Evolutionary conservation across 2,113 vertebrate genomes (phyloP).

Genomic region (Xerus inauris): DNA sequence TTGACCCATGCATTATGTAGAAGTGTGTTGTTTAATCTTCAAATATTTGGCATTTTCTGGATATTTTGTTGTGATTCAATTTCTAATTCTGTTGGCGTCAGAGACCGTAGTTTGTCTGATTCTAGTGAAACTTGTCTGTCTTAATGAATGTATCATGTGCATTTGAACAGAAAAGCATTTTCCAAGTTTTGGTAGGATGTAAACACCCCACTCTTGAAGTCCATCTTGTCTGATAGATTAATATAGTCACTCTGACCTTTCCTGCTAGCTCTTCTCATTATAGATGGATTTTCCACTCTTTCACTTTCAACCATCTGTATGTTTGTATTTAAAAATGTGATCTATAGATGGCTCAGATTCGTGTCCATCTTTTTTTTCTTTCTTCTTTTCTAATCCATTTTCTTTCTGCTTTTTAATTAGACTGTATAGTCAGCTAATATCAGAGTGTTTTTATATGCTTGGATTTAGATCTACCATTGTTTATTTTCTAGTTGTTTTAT

Average conservation of each 20-base stretch:
- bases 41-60: constrained; percentile 41
- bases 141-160: not conserved
- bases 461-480: not conserved
- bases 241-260: not conserved
- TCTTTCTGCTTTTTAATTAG: not conserved
- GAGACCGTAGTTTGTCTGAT: not conserved
- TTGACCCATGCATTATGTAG: not conserved
- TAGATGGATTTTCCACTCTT: not conserved
- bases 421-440: not conserved
- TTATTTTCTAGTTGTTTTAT: not conserved
- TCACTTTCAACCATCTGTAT: not conserved
- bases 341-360: not conserved
- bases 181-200: not conserved
- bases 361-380: not conserved
- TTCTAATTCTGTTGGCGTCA: not conserved
- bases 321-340: constrained; percentile 30
- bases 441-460: not conserved
- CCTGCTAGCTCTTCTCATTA: not conserved
- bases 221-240: not conserved
- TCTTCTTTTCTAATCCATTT: not conserved
- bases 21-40: not conserved
- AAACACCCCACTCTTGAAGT: not conserved
- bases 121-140: not conserved
- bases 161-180: not conserved
- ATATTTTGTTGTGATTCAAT: not conserved